Conservation (phyloP, 2,888 invertebrate species). For the Dryadula phaetusa region DNA sequence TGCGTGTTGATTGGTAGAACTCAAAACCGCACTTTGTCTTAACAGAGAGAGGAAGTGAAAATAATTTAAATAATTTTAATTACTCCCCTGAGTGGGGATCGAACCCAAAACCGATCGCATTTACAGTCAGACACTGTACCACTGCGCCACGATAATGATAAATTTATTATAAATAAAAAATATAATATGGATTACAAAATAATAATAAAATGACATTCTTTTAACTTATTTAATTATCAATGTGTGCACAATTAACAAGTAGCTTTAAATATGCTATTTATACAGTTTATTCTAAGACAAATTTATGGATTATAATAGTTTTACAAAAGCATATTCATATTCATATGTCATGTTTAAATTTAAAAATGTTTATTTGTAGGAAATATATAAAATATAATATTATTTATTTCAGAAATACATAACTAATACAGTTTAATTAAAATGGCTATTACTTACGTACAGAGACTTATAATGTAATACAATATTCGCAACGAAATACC, state of each 20-base stretch:
- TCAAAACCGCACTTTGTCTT: no score
- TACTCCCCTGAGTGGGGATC: no score
- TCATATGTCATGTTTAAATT: constrained; percentile 3
- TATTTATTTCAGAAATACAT: neutral
- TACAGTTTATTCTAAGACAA: constrained; percentile 62
- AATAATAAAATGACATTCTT: constrained; percentile 50
- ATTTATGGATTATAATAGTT: constrained; percentile 25
- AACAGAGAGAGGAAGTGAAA: no score
- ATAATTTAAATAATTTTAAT: no score
- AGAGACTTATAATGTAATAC: no score
- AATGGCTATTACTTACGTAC: neutral
- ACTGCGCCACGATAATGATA: no score
- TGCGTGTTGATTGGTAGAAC: no score
- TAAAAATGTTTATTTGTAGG: neutral
- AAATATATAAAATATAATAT: neutral
- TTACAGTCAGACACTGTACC: no score
- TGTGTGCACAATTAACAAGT: constrained; percentile 84
- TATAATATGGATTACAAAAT: constrained; percentile 15
- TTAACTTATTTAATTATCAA: constrained; percentile 69
- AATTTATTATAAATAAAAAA: no score
- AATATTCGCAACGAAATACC: no score
- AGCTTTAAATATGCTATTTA: constrained; percentile 70
- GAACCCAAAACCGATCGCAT: no score
- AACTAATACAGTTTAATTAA: neutral
- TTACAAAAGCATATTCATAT: constrained; percentile 34